Percentiles rank a stretch among this genome's conserved stretches.
Conservation (phyloP, 2,797 vertebrate genomes). For the Sternotherus odoratus region DNA sequence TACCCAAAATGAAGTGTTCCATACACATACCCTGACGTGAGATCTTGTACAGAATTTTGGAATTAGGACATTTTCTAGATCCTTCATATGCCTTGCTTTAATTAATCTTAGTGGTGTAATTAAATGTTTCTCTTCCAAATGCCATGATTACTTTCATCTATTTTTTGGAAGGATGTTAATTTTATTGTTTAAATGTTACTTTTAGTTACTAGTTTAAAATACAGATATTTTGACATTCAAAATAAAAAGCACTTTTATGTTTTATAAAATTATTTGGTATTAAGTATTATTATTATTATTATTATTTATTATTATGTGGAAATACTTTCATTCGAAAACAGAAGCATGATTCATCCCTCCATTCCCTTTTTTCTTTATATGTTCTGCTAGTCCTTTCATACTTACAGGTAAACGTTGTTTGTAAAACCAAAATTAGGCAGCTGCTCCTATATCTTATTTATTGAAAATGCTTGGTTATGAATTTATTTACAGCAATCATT, state of each 20-base stretch:
- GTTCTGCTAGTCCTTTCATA: not conserved
- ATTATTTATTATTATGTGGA: not conserved
- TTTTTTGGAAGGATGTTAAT: not conserved
- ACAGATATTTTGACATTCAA: not conserved
- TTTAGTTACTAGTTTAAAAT: not conserved
- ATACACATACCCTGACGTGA: not conserved
- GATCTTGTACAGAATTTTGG: not conserved
- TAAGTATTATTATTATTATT: not conserved
- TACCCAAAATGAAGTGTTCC: not conserved
- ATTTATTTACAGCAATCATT: not conserved
- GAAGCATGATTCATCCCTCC: not conserved
- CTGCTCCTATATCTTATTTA: not conserved
- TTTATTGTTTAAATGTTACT: not conserved
- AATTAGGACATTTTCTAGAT: not conserved
- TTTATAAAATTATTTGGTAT: not conserved
- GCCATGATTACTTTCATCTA: not conserved
- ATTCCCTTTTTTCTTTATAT: slow-evolving; percentile 47
- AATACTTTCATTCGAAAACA: not conserved
- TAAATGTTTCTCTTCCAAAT: slow-evolving; percentile 32
- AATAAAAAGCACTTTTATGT: not conserved
- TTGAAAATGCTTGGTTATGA: not conserved
- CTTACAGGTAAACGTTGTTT: not conserved
- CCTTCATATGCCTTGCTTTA: not conserved
- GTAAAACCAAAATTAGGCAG: not conserved
- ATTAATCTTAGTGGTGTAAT: slow-evolving; percentile 9